Percentiles rank a stretch among this genome's conserved stretches.
phyloP scores from a whole-genome alignment of 1,140 invertebrate species.

The Anastatus disparis region DNA sequence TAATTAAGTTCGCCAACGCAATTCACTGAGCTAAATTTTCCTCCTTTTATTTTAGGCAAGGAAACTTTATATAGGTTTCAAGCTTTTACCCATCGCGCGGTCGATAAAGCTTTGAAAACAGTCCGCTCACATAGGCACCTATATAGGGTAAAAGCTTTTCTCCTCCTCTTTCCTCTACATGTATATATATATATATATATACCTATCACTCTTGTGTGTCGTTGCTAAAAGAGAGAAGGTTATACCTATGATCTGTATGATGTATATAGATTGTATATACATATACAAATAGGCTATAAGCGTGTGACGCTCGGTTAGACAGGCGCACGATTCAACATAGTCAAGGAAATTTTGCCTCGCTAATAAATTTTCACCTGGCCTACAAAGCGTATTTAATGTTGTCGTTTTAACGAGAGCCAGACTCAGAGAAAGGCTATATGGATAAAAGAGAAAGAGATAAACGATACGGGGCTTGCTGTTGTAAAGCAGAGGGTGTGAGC shows the following conservation, averaged over 20 bases:
- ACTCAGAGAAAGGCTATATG: not conserved
- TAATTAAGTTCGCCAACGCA: not conserved
- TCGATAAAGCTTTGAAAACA: slow-evolving; percentile 2
- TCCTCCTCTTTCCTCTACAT: no score
- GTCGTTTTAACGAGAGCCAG: not conserved
- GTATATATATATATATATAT: not conserved
- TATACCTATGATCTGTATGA: no score
- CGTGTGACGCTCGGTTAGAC: no score
- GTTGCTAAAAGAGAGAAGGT: not conserved
- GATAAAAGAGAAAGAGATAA: no score
- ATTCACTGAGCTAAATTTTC: not conserved
- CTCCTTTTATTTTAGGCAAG: not conserved
- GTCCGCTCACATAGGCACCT: no score
- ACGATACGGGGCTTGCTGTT: no score
- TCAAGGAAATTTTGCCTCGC: slow-evolving; percentile 32
- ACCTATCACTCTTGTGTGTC: not conserved
- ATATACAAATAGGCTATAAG: no score
- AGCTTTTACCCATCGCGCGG: not conserved
- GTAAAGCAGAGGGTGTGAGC: no score
- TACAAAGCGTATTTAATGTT: slow-evolving; percentile 38
- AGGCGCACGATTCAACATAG: not conserved
- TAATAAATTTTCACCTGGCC: slow-evolving; percentile 39
- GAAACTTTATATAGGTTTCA: no score
- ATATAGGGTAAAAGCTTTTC: no score
- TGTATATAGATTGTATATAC: no score